Percentiles rank a stretch among this genome's conserved stretches.
These are phyloP conservation scores for Phalloptychus januarius DNA, from an alignment of 2,797 vertebrate species.

Conservation along the genomic window DNA sequence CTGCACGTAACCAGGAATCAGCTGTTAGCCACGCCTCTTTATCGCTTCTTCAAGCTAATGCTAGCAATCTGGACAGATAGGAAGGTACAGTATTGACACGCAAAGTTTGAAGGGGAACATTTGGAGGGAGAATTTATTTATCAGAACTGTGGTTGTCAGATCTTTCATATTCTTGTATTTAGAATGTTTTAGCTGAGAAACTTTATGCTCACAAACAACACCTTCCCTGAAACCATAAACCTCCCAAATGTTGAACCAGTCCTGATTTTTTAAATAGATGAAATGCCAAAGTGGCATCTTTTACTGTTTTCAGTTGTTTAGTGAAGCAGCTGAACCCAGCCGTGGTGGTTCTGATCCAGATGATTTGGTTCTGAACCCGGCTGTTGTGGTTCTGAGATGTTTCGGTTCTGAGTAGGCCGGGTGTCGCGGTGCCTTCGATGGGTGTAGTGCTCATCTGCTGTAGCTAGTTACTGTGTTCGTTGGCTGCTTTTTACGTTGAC, in stretches of 20 bases:
- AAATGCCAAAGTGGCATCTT: slow-evolving; percentile 36
- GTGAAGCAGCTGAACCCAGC: slow-evolving; percentile 27
- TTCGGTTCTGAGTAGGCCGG: slow-evolving; percentile 19
- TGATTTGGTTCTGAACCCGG: no score
- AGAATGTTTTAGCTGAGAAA: not conserved
- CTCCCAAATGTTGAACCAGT: slow-evolving; percentile 17
- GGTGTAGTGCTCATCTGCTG: slow-evolving; percentile 66
- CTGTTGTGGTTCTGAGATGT: slow-evolving; percentile 32
- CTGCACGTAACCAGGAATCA: not conserved
- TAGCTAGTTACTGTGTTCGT: slow-evolving; percentile 62
- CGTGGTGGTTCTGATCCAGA: slow-evolving; percentile 9
- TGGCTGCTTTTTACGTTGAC: slow-evolving; percentile 59
- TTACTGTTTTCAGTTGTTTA: slow-evolving; percentile 6
- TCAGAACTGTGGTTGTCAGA: not conserved
- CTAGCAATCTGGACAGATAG: not conserved
- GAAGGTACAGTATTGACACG: not conserved
- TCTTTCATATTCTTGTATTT: not conserved
- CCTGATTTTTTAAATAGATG: slow-evolving; percentile 15
- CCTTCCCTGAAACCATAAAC: no score
- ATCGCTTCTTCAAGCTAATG: not conserved
- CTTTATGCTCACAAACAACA: slow-evolving; percentile 1
- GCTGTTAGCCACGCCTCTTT: not conserved
- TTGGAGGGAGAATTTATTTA: not conserved
- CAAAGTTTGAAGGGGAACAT: not conserved
- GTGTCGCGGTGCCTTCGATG: slow-evolving; percentile 74